A percentile compares a stretch with the other conserved stretches of the same genome.
Evolutionary conservation across 2,113 vertebrate species (phyloP).

Genomic region (Ondatra zibethicus): DNA sequence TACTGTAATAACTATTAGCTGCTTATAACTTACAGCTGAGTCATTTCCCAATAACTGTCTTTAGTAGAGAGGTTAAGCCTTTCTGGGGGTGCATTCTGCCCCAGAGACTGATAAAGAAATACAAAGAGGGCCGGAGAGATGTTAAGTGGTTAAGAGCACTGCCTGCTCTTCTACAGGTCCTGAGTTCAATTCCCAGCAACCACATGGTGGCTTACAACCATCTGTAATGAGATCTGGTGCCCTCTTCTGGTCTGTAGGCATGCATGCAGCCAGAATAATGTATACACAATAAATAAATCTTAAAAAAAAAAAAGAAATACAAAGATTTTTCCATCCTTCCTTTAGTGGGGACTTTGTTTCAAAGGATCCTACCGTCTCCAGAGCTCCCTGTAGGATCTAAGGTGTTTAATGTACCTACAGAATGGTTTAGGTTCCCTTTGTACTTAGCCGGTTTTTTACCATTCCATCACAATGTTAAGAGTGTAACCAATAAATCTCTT

Average conservation of each 20-base stretch:
- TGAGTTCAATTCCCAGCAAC: no score
- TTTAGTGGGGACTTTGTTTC: background rate
- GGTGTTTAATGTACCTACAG: background rate
- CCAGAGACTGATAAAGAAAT: background rate
- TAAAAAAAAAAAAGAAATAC: background rate
- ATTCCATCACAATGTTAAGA: background rate
- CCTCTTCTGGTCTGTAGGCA: no score
- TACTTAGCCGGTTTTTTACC: background rate
- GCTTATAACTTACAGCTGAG: background rate
- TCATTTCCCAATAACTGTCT: background rate
- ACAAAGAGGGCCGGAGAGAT: background rate
- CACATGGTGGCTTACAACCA: no score
- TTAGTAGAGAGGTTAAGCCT: background rate
- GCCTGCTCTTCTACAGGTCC: no score
- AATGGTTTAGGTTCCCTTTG: background rate
- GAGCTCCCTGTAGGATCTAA: background rate
- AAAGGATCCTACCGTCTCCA: background rate
- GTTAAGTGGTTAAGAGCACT: no score
- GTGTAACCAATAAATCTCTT: background rate
- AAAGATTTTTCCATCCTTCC: background rate
- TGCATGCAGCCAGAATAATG: no score
- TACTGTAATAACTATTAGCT: background rate
- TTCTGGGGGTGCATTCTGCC: background rate
- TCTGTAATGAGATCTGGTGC: no score
- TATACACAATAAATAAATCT: no score